These are phyloP conservation scores for Mamestra brassicae DNA, from an alignment of 2,888 invertebrate species.

Conservation along the genomic window DNA sequence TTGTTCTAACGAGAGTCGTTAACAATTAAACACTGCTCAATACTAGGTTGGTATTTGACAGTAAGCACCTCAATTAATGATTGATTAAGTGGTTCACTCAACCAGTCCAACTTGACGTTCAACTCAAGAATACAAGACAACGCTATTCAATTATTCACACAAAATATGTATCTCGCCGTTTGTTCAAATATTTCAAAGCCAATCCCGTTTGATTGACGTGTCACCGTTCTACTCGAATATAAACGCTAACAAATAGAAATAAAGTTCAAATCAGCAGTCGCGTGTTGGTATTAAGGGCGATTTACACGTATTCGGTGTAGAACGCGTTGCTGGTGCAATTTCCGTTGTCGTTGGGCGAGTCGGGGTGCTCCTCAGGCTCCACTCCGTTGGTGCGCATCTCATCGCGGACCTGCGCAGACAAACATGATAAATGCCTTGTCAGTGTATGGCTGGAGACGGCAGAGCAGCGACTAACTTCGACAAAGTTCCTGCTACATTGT, in stretches of 20 bases:
- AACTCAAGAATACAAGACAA: neutral
- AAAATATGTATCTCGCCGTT: neutral
- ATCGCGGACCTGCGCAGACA: conserved; percentile 88
- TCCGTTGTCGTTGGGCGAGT: conserved; percentile 90
- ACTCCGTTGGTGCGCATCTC: conserved; percentile 92
- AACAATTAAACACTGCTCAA: neutral
- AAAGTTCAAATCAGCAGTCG: conserved; percentile 60
- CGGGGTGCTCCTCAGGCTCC: conserved; percentile 91
- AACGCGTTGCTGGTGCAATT: conserved; percentile 92
- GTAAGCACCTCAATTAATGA: no score
- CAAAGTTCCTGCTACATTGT: conserved; percentile 3
- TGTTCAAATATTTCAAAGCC: neutral
- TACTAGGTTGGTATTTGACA: neutral
- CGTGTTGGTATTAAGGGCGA: conserved; percentile 14
- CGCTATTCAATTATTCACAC: neutral
- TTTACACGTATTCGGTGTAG: conserved; percentile 86
- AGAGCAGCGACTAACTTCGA: conserved; percentile 5
- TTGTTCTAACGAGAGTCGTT: neutral
- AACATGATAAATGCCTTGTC: conserved; percentile 31
- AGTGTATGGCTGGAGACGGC: neutral
- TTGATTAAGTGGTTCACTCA: neutral
- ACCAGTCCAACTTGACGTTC: neutral
- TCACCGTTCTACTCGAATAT: neutral
- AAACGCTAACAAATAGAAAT: conserved; percentile 19
- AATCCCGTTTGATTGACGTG: conserved; percentile 21